Percentiles rank a stretch among this genome's conserved stretches.
Evolutionary conservation across 2,113 vertebrate genomes (phyloP).

Genomic region (Polyodon spathula): DNA sequence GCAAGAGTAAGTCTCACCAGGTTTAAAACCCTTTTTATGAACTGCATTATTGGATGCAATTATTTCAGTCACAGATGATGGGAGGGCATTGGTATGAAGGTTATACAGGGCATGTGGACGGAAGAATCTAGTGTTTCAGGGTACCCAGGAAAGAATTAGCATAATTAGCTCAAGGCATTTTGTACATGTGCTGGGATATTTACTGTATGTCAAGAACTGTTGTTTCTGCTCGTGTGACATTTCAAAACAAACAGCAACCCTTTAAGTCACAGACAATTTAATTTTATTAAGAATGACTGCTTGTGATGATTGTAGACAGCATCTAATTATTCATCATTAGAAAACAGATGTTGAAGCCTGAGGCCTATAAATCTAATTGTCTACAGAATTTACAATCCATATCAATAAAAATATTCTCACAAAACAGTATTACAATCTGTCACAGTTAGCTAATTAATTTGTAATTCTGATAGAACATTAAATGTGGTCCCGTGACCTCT

Average conservation of each 20-base stretch:
- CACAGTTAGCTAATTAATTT: not conserved
- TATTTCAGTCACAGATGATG: too few relatives aligned
- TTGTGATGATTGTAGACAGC: conserved; percentile 80
- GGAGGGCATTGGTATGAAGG: too few relatives aligned
- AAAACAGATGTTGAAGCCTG: conserved; percentile 79
- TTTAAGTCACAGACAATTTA: conserved; percentile 23
- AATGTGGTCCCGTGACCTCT: not conserved
- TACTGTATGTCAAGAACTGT: not conserved
- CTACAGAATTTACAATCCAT: conserved; percentile 25
- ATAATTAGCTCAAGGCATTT: not conserved
- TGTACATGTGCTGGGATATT: not conserved
- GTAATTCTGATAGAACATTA: not conserved
- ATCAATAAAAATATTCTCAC: conserved; percentile 25
- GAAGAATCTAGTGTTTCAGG: not conserved
- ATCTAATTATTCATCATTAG: conserved; percentile 90
- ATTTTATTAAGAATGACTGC: conserved; percentile 64
- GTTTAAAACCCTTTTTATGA: too few relatives aligned
- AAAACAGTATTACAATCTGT: conserved; percentile 3
- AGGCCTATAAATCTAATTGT: conserved; percentile 48
- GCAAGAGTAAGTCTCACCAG: too few relatives aligned
- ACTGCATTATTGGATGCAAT: too few relatives aligned
- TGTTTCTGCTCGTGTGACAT: conserved; percentile 1
- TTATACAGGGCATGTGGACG: not conserved
- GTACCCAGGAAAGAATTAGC: not conserved
- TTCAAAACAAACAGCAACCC: conserved; percentile 21